Evolutionary conservation across 2,797 vertebrate genomes (phyloP), one percentile per base, ranked within the genome.

Genomic region (Lepus oiostolus): DNA sequence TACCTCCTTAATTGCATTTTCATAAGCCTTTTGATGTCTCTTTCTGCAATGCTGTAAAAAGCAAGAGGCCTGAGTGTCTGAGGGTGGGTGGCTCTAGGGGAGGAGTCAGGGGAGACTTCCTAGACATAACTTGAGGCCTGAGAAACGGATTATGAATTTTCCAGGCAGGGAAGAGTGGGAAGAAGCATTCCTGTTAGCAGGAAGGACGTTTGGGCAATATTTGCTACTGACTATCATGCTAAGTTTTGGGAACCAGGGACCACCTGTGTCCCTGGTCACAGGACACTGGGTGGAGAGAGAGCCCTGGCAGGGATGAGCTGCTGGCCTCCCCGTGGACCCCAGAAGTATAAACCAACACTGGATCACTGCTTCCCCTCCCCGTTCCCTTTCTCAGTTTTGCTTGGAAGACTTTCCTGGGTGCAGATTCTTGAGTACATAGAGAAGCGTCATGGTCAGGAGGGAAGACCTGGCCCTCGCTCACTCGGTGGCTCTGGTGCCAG

Each of bases 121-220:
- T 5, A 30, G 77, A 50, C 8, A 0, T 67, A 60, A 50, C 24
- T 17, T 30, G 47, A 88, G 47, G 50, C 72, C 28, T 74, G 83
- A 87, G 81, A 75, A 67, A 32, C n/a, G 26, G 76, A 38, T 74
- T 30, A 26, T 54, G 35, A 77, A n/a, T 16, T 92, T 75, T 38
- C 47, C 5, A 88, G 63, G 79, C 38, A 67, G 74, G 92, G 35
- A 84, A 50, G 70, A 26, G 42, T 8, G 60, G 70, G 35, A 63
- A 47, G 68, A 52, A 17, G 22, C 16, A 10, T 17, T 85, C 28
- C 30, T 60, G 7, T 82, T 32, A 54, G 80, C n/a, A 32, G 35
- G 12, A 93, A 72, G 9, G 72, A n/a, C 24, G 17, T 26, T 4
- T 21, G 42, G 42, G 42, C 42, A 47, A 47, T 9, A 47, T 9